Evolutionary conservation across 2,113 vertebrate species (phyloP), one percentile per base, ranked within the genome.

Genomic region (Malurus alboscapulatus): DNA sequence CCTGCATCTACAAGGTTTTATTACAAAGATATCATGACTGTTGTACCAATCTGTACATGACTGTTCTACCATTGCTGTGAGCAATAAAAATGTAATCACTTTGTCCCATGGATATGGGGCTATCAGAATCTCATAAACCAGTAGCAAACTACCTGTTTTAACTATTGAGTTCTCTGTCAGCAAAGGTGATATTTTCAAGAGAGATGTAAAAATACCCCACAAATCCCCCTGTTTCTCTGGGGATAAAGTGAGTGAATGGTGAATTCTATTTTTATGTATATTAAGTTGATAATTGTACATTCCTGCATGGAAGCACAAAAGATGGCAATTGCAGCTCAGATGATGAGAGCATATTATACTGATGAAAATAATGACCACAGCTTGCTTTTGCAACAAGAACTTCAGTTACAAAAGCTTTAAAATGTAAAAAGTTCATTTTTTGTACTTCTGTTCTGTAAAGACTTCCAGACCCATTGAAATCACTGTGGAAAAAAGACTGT

Each of bases 1-100:
- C 90, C 94, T 95, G 76, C 47, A 54, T 94, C 94, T 96, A 97
- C 92, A 91, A 97, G 91, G 94, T 94, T 94, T 96, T 96, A 62
- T 85, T 83, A 92, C 75, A 81, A 94, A 96, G 93, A 88, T 93
- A 96, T 68, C 91, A 94, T 91, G 93, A 94, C 91, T 90, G 92
- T 96, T 95, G 86, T 90, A 95, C 69, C 90, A 96, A 93, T 95
- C 36, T 58, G 36, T 42, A 57, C 51, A 91, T 83, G 93, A 94
- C 83, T 87, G 86, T 95, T 91, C 79, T 71, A 93, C 71, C 85
- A 95, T 88, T 91, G 7, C 73, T 48, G 22, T 96, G 94, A 97
- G 92, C 87, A 96, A 83, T 92, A 87, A 68, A 93, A 87, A 78
- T 61, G 32, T 82, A 91, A 91, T 86, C 20, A 92, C 91, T 96